Evolutionary conservation across 2,888 invertebrate species (phyloP), one percentile per base, ranked within the genome.

Genomic region (Drosophila neonasuta): DNA sequence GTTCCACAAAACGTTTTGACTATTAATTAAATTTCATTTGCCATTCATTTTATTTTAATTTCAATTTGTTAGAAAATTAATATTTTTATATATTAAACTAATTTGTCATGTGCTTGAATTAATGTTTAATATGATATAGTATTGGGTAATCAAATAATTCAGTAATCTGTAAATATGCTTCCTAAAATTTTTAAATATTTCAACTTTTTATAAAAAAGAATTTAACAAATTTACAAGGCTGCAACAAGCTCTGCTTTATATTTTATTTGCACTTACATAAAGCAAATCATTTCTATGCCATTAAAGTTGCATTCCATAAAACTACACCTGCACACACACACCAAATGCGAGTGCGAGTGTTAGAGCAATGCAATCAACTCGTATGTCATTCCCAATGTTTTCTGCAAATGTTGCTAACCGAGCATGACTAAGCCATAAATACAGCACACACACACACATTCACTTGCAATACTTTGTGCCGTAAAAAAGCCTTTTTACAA

Each of bases 351-450:
- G 13, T 32, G 44, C 41, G 41, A 34, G 50, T 49, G 32, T 57
- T 55, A 57, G 36, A 36, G 55, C 59, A 77, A 72, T 77, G 63
- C 77, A 77, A 74, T 74, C 74, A 77, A 64, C 54, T 77, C 42
- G 41, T 49, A 29, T 72, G 77, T 77, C 73, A 68, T 77, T 60
- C 50, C 48, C 52, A 71, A 57, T 68, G 54, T 55, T 57, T 49
- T 41, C 62, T 36, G 49, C 63, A 63, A 60, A 77, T 74, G 74
- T 74, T 77, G 74, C 74, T 68, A 74, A 61, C 71, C 61, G 49
- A 75, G 79, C 79, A 77, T 79, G 71, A 75, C 71, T 76, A 62
- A 59, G 79, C 67, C 39, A 78, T 78, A 76, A 76, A 71, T 67
- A 77, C 24, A 68, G 55, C 67, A 66, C 48, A 46, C 66, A 59